Conservation (phyloP, 1,140 invertebrate species). For the Papilio aristodemus region DNA sequence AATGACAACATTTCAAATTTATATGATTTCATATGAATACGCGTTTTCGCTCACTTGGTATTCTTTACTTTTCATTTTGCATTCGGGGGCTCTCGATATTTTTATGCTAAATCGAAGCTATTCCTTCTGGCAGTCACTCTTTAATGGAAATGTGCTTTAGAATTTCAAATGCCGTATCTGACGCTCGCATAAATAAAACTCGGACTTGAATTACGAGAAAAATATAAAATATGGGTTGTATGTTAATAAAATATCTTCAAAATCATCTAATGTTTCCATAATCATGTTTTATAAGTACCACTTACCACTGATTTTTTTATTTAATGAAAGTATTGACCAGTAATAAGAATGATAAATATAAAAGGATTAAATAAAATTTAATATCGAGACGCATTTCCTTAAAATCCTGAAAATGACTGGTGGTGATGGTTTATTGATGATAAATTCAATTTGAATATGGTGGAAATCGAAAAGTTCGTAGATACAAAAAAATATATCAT, state of each 20-base stretch:
- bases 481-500: no score
- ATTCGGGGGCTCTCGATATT: constrained; percentile 19
- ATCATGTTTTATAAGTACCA: no score
- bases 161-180: constrained; percentile 34
- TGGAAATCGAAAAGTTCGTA: no score
- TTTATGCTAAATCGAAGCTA: constrained; percentile 32
- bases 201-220: neutral
- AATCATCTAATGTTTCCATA: neutral
- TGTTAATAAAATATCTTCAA: neutral
- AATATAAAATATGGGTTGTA: neutral
- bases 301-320: neutral
- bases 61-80: neutral
- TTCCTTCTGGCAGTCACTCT: constrained; percentile 28
- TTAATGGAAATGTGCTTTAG: constrained; percentile 34
- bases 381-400: no score
- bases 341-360: neutral
- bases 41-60: neutral
- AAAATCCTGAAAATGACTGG: no score
- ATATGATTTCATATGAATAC: no score
- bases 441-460: no score
- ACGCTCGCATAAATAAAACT: constrained; percentile 28
- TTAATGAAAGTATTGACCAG: neutral
- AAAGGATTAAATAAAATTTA: no score
- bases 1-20: no score
- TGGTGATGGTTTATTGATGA: no score